A percentile compares a stretch with the other conserved stretches of the same genome.
phyloP scores from a whole-genome alignment of 2,113 vertebrate genomes.

The Azemiops feae region DNA sequence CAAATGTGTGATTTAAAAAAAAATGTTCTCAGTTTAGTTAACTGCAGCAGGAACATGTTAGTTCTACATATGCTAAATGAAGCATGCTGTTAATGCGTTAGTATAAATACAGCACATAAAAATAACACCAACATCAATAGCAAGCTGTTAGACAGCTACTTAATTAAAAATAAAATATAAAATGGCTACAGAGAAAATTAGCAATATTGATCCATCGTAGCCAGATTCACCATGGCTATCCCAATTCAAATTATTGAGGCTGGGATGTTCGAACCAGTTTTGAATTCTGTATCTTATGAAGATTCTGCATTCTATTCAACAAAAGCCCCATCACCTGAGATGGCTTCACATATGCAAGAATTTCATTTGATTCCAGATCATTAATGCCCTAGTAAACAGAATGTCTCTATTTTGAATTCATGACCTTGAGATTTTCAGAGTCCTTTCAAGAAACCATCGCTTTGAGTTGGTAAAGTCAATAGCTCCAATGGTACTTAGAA shows the following conservation, averaged over 20 bases:
- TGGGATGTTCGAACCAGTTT: neutral
- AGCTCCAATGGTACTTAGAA: neutral
- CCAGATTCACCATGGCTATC: neutral
- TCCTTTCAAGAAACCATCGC: neutral
- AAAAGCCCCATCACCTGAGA: neutral
- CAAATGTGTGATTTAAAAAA: slow-evolving; percentile 1
- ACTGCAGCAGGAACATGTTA: neutral
- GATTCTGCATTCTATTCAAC: neutral
- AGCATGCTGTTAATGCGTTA: slow-evolving; percentile 36
- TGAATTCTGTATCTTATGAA: neutral
- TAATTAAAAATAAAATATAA: slow-evolving; percentile 25
- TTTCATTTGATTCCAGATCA: neutral
- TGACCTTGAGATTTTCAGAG: neutral
- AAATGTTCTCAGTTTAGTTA: slow-evolving; percentile 1
- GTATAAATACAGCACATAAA: slow-evolving; percentile 21
- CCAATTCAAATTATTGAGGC: neutral
- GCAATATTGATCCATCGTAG: neutral
- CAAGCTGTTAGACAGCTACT: slow-evolving; percentile 25
- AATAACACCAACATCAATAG: neutral
- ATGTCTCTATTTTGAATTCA: neutral
- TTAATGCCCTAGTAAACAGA: neutral
- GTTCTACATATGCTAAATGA: slow-evolving; percentile 33
- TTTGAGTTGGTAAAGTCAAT: neutral
- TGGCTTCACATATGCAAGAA: neutral
- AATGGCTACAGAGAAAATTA: slow-evolving; percentile 13